Evolutionary conservation across 2,113 vertebrate species (phyloP), one percentile per base, ranked within the genome.

Genomic region (Butorides virescens): DNA sequence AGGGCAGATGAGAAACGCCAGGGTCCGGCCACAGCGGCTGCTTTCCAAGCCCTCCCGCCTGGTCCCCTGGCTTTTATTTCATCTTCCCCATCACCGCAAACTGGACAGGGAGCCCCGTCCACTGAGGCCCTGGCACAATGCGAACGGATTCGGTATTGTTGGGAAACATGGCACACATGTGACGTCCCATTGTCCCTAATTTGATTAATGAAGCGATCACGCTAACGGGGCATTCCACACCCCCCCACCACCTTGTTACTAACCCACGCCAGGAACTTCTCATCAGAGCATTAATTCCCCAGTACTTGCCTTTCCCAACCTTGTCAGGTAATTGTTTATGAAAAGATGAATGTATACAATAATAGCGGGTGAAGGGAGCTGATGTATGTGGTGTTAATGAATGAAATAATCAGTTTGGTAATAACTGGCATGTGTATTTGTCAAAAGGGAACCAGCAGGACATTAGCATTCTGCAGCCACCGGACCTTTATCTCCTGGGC

Each of bases 331-430:
- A 98, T 96, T 98, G 98, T 98, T 98, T 98, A 97, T 96, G 95
- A 96, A 97, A 95, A 98, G 98, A 98, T 94, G 95, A 97, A 98
- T 97, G 96, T 67, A 47, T 16, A 97, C 92, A 97, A 97, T 97
- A 89, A 97, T 95, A 88, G 11, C 0, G 66, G 90, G 46, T 67
- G 95, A 98, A 97, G 90, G 97, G 97, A 88, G 93, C 93, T 98
- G 98, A 98, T 97, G 96, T 97, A 97, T 98, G 97, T 81, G 94
- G 93, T 97, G 96, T 97, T 98, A 98, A 98, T 98, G 98, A 98
- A 96, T 58, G 96, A 98, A 98, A 97, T 98, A 96, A 98, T 98
- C 98, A 97, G 98, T 95, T 93, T 95, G 96, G 97, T 91, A 97
- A 98, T 98, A 98, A 98, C 91, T 47, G 88, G 97, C 96, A 74